Conservation (phyloP, 2,888 invertebrate species). For the Pseudoips prasinana region DNA sequence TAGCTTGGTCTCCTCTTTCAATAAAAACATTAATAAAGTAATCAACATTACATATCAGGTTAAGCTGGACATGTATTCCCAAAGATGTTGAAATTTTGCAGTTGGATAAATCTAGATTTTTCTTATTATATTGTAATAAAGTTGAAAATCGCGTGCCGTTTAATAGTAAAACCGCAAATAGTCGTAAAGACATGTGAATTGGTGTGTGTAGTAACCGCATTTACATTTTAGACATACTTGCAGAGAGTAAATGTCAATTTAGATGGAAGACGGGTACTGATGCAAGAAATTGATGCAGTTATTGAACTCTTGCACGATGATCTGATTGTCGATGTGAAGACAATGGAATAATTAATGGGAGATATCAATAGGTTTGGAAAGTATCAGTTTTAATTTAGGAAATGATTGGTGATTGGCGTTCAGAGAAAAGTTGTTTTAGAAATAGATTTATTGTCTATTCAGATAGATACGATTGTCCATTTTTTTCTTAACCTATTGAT, state of each 20-base stretch:
- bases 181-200: slow-evolving; percentile 48
- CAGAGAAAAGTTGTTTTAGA: slow-evolving; percentile 21
- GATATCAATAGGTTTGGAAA: slow-evolving; percentile 31
- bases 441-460: slow-evolving; percentile 27
- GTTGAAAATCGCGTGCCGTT: slow-evolving; percentile 36
- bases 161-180: slow-evolving; percentile 21
- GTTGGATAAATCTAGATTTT: slow-evolving; percentile 30
- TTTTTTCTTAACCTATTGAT: background rate
- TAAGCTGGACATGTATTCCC: slow-evolving; percentile 55
- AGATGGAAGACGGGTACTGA: slow-evolving; percentile 69
- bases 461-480: slow-evolving; percentile 7
- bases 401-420: slow-evolving; percentile 29
- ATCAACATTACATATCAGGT: slow-evolving; percentile 67
- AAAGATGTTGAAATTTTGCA: slow-evolving; percentile 40
- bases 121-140: slow-evolving; percentile 39
- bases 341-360: slow-evolving; percentile 51
- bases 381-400: slow-evolving; percentile 32
- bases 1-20: slow-evolving; percentile 61
- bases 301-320: slow-evolving; percentile 67
- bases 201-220: slow-evolving; percentile 74
- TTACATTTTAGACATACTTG: slow-evolving; percentile 77
- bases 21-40: slow-evolving; percentile 71
- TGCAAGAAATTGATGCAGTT: slow-evolving; percentile 73
- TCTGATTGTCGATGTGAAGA: slow-evolving; percentile 59
- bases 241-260: slow-evolving; percentile 79